Base-by-base conservation (phyloP, 2,888 invertebrate genomes). In the Eristalis arbustorum region DNA sequence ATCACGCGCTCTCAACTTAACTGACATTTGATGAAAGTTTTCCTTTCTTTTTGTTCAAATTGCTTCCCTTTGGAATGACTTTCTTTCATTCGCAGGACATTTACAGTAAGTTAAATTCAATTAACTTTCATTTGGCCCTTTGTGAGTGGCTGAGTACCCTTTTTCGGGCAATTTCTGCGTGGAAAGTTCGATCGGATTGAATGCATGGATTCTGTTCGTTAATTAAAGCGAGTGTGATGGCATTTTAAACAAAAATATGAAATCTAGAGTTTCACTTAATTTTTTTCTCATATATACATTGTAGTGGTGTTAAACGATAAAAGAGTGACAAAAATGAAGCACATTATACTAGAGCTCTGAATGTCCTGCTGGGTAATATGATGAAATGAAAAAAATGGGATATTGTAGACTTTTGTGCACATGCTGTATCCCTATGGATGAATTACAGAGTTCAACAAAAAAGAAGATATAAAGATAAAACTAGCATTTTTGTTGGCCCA, bases 81-180 rank as follows among this genome's bases (percentile, higher is more conserved):
- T 37, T 11, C 63, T 8, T 64, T 37, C 63, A 5, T 22, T 37
- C 34, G 6, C 37, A 34, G 31, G 34, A 37, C 63, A n/a, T 31
- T 63, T 6, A 63, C 37, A 37, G 63, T 22, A 31, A 64, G 63
- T 64, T 64, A 31, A 64, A 34, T 64, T 64, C 63, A 64, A 64
- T 64, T 64, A 31, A 64, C 18, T 25, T 59, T 59, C 63, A 18
- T 64, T 64, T 64, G 3, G 37, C 22, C 37, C 63, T 64, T 64
- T 64, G 22, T 23, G 37, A 49, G 49, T 49, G n/a, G 49, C 18
- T 1, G 13, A 59, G 59, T 11, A 59, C 14, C 59, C 59, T 59
- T 59, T 59, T 59, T 6, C 59, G 13, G 59, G 13, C 59, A 59
- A 59, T 25, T 25, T 25, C 14, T 59, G 59, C 13, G 25, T 59